Base-by-base conservation (phyloP, 2,113 vertebrate genomes). In the Catagonus wagneri region DNA sequence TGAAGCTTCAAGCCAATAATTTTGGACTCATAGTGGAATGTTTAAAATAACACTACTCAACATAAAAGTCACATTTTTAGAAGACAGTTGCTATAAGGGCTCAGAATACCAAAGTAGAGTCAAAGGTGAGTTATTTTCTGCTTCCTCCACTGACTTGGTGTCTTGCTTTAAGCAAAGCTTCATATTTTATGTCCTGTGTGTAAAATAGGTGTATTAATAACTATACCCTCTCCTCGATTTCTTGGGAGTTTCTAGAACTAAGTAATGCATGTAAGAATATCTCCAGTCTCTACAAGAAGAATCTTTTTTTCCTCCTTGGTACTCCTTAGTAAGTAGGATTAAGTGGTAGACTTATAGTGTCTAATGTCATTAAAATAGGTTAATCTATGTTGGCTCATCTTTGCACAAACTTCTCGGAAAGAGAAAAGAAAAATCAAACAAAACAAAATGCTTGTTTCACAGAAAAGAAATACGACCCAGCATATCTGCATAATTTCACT, bases 21-120 rank as follows among this genome's bases (percentile, higher is more conserved):
- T 96, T 89, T 80, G 16, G 66, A 79, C 50, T 66, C 50, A 72
- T n/a, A 83, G 5, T 61, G n/a, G 58, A 65, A 80, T 3, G 19
- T 69, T 88, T 80, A 95, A 75, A 96, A 74, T 89, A 95, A 75
- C 3, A 80, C 34, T 61, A 68, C 60, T 74, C 71, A 91, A 36
- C 54, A 85, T 58, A 29, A 76, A 80, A 92, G 17, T 56, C 60
- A 61, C 9, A 65, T 13, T 81, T 83, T 85, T 34, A 85, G 23
- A 36, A 76, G 25, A 52, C 11, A 83, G 16, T 15, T 58, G 4
- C 27, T 79, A 10, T 27, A 39, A 91, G 12, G 29, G 16, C 3
- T 8, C 60, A 56, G 15, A 56, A 29, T 12, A 23, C 8, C 68
- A 54, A 63, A n/a, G 5, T 4, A 5, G 9, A 63, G 29, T 75